Percentiles rank a stretch among this genome's conserved stretches.
These are phyloP conservation scores for Myotis vivesi DNA, from an alignment of 2,797 vertebrate genomes.

Conservation along the genomic window DNA sequence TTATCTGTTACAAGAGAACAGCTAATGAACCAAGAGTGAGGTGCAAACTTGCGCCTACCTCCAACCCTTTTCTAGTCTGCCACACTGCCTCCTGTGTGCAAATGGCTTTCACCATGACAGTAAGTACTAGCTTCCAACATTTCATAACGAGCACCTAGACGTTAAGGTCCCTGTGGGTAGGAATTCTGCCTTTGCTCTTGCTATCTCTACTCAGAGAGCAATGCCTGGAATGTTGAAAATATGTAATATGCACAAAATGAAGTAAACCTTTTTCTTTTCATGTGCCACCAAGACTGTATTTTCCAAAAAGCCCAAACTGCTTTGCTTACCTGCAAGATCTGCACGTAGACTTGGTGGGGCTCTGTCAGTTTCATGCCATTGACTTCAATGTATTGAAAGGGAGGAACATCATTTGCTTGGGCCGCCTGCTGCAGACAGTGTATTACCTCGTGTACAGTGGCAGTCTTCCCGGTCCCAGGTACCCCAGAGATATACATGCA, in stretches of 20 bases:
- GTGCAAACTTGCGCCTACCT: background rate
- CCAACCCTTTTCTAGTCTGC: background rate
- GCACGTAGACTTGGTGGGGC: conserved; percentile 96
- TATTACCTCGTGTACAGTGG: conserved; percentile 94
- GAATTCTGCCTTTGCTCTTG: background rate
- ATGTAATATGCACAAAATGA: background rate
- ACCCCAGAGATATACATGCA: conserved; percentile 99
- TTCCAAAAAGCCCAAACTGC: background rate
- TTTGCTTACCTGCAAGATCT: conserved; percentile 90
- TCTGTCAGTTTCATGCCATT: conserved; percentile 99
- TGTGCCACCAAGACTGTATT: background rate
- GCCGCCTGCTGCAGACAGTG: conserved; percentile 89
- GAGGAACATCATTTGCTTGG: conserved; percentile 87
- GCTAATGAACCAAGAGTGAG: background rate
- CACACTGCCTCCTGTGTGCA: background rate
- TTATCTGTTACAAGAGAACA: background rate
- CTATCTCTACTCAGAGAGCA: background rate
- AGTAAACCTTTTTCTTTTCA: background rate
- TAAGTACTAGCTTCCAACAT: background rate
- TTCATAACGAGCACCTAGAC: background rate
- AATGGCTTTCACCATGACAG: background rate
- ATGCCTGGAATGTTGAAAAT: background rate
- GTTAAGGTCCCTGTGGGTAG: background rate
- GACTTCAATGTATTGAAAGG: conserved; percentile 92
- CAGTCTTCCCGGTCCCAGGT: conserved; percentile 97